Evolutionary conservation across 2,888 invertebrate species (phyloP), one percentile per base, ranked within the genome.

Genomic region (Sympetrum striolatum): DNA sequence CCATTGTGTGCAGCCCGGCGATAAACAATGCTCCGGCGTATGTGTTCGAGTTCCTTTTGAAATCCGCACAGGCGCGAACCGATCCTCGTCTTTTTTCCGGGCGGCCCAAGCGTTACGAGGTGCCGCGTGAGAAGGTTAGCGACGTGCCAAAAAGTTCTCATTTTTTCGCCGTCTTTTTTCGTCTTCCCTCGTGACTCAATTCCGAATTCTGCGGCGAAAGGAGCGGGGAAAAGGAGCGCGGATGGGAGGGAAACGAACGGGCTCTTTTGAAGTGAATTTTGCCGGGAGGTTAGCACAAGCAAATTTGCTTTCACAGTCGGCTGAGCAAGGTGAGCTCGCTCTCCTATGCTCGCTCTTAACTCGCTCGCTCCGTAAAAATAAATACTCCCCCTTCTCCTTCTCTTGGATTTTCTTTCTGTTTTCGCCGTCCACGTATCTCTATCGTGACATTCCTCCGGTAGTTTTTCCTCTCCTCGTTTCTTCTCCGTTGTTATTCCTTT

Each of bases 241-340:
- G 64, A 12, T 12, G 15, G 31, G 73, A 73, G 25, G 31, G 73
- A n/a, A 73, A 73, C 10, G 73, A 31, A 73, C 0, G 31, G 22
- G 25, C 12, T 73, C 31, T 73, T 58, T 44, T 90, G 58, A 81
- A 90, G 91, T 48, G 90, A 80, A 90, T 90, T 90, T 91, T 91
- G 91, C 91, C 58, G 73, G 91, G 91, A 91, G 90, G 90, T 90
- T 91, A 82, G 91, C 90, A 90, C 91, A 90, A 91, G 91, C 91
- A 91, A 91, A 91, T 91, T 91, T 73, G 25, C 73, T 73, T 31
- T 73, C 73, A 73, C 73, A 31, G 73, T 73, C 73, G 73, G 31
- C 25, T 31, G 73, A 73, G 25, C 14, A 22, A 25, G 73, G 14
- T 25, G 22, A 22, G 64, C 22, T 64, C 64, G 64, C 64, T 25